phyloP scores from a whole-genome alignment of 2,888 invertebrate genomes.

The Dryobota labecula region DNA sequence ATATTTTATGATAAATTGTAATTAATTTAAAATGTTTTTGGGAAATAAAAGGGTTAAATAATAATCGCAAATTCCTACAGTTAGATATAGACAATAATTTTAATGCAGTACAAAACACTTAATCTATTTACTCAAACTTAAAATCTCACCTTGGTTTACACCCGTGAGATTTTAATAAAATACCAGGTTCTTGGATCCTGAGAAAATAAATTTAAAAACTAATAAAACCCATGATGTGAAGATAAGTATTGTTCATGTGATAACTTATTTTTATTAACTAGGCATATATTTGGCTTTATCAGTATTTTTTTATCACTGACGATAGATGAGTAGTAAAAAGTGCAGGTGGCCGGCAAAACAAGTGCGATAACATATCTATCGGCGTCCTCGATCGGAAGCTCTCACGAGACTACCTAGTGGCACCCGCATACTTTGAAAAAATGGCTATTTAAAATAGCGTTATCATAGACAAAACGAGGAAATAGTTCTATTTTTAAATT shows the following conservation, averaged over 20 bases:
- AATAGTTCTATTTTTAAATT: neutral
- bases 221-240: conserved; percentile 17
- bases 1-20: too few relatives aligned
- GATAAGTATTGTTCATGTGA: conserved; percentile 22
- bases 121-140: too few relatives aligned
- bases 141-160: too few relatives aligned
- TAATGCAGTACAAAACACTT: too few relatives aligned
- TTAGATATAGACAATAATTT: too few relatives aligned
- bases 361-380: conserved; percentile 44
- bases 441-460: conserved; percentile 10
- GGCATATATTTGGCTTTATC: conserved; percentile 36
- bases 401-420: conserved; percentile 43
- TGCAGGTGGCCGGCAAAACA: conserved; percentile 32
- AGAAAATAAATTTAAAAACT: too few relatives aligned
- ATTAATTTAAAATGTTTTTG: too few relatives aligned
- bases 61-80: too few relatives aligned
- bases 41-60: too few relatives aligned
- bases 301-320: conserved; percentile 44
- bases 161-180: too few relatives aligned
- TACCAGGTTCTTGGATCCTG: too few relatives aligned
- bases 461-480: conserved; percentile 10
- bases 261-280: conserved; percentile 44
- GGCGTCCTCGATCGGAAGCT: conserved; percentile 28
- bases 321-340: conserved; percentile 31
- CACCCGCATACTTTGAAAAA: conserved; percentile 16